phyloP scores from a whole-genome alignment of 1,140 invertebrate species.

The Drosophila setifemur region DNA sequence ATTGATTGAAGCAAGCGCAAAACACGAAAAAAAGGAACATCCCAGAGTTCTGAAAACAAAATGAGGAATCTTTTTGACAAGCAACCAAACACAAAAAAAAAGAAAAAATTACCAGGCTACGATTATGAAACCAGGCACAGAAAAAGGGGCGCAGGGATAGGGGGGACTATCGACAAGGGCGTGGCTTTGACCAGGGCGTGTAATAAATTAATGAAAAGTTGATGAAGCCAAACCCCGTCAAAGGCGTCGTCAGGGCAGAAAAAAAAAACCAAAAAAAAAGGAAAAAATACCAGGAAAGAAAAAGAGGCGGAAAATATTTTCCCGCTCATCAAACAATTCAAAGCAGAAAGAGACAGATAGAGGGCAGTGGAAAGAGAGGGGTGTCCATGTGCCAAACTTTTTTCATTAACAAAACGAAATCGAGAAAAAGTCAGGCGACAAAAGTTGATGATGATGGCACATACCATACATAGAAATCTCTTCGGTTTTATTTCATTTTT shows the following conservation, averaged over 20 bases:
- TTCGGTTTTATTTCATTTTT: conserved; percentile 3
- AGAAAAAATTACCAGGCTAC: conserved; percentile 39
- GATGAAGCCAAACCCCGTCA: conserved; percentile 56
- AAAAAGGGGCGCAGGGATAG: background rate
- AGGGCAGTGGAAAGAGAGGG: background rate
- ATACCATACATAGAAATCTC: conserved; percentile 33
- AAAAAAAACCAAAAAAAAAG: too few relatives aligned
- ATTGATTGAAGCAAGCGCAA: conserved; percentile 57
- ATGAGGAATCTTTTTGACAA: conserved; percentile 43
- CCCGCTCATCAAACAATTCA: conserved; percentile 44
- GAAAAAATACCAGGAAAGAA: too few relatives aligned
- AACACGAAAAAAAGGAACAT: conserved; percentile 20
- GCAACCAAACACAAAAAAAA: conserved; percentile 8
- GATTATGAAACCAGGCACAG: conserved; percentile 49
- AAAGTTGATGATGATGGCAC: conserved; percentile 45
- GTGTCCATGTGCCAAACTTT: conserved; percentile 47
- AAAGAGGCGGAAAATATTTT: conserved; percentile 33
- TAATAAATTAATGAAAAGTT: conserved; percentile 76
- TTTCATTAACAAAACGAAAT: conserved; percentile 69
- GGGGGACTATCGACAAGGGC: background rate
- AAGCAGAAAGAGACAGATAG: conserved; percentile 4
- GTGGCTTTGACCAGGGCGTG: conserved; percentile 35
- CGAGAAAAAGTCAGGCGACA: conserved; percentile 44
- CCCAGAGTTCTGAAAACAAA: conserved; percentile 15
- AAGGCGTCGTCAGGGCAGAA: conserved; percentile 34